Evolutionary conservation across 1,140 invertebrate species (phyloP).

Genomic region (Adelges cooleyi): DNA sequence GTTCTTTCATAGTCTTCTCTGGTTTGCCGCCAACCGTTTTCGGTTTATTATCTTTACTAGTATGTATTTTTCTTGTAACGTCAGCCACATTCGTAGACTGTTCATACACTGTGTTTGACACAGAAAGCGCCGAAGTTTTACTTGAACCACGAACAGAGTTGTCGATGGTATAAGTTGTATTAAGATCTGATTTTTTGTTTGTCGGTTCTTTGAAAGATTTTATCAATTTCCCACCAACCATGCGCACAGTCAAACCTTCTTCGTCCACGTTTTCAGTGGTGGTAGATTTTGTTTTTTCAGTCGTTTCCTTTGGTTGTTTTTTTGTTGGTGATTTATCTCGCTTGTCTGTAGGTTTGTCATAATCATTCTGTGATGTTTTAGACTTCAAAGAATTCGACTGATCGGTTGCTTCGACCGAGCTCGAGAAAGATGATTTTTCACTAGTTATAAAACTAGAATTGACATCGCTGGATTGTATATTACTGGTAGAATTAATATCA

Average conservation of each 20-base stretch:
- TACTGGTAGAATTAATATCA: not conserved
- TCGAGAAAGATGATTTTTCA: not conserved
- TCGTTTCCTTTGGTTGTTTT: not conserved
- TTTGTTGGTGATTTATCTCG: not conserved
- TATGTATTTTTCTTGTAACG: not conserved
- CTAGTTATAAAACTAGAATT: not conserved
- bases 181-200: no score
- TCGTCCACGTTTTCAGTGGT: not conserved
- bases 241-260: constrained; percentile 16
- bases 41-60: not conserved
- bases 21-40: not conserved
- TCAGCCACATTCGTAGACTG: not conserved
- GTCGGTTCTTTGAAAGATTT: not conserved
- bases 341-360: not conserved
- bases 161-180: not conserved
- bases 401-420: not conserved
- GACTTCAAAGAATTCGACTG: not conserved
- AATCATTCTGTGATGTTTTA: not conserved
- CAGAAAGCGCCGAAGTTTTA: not conserved
- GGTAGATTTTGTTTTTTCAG: not conserved
- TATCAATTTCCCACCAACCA: constrained; percentile 31
- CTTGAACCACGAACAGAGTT: not conserved
- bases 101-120: no score
- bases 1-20: not conserved
- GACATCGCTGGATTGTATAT: not conserved